phyloP scores from a whole-genome alignment of 2,888 invertebrate genomes.

The Heteromurus nitidus region DNA sequence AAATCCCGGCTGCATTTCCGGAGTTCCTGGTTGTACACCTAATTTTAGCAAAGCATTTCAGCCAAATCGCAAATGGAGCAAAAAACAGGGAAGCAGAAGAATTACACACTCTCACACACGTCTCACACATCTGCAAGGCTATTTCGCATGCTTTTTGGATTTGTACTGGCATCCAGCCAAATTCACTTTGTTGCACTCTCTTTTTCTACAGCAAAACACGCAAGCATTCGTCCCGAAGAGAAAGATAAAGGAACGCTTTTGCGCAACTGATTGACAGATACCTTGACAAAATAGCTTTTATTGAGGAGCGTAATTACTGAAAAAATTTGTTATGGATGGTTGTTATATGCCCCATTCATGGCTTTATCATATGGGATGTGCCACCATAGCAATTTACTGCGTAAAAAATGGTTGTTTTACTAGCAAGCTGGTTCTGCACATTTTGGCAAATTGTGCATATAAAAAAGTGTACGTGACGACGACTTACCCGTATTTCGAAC shows the following conservation, averaged over 20 bases:
- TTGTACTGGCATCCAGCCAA: slow-evolving; percentile 40
- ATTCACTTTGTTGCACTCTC: slow-evolving; percentile 44
- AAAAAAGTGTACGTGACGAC: not conserved
- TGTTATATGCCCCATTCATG: slow-evolving; percentile 8
- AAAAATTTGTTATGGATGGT: slow-evolving; percentile 19
- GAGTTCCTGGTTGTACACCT: slow-evolving; percentile 64
- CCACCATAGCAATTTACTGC: slow-evolving; percentile 22
- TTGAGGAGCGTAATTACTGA: slow-evolving; percentile 46
- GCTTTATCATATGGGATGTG: slow-evolving; percentile 10
- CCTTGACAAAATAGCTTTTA: slow-evolving; percentile 61
- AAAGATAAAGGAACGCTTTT: not conserved
- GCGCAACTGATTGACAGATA: slow-evolving; percentile 61
- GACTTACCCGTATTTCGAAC: slow-evolving; percentile 91
- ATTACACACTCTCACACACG: not conserved
- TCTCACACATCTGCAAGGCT: slow-evolving; percentile 50
- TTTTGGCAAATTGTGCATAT: slow-evolving; percentile 23
- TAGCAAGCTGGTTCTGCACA: not conserved
- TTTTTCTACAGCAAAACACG: slow-evolving; percentile 9
- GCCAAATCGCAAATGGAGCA: slow-evolving; percentile 67
- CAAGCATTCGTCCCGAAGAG: not conserved
- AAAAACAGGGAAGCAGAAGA: slow-evolving; percentile 61
- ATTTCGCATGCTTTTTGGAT: slow-evolving; percentile 61
- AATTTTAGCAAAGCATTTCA: slow-evolving; percentile 66
- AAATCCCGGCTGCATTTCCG: slow-evolving; percentile 68
- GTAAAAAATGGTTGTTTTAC: not conserved